A percentile compares a stretch with the other conserved stretches of the same genome.
Conservation (phyloP, 1,140 invertebrate species). For the Aphelenchoides besseyi region DNA sequence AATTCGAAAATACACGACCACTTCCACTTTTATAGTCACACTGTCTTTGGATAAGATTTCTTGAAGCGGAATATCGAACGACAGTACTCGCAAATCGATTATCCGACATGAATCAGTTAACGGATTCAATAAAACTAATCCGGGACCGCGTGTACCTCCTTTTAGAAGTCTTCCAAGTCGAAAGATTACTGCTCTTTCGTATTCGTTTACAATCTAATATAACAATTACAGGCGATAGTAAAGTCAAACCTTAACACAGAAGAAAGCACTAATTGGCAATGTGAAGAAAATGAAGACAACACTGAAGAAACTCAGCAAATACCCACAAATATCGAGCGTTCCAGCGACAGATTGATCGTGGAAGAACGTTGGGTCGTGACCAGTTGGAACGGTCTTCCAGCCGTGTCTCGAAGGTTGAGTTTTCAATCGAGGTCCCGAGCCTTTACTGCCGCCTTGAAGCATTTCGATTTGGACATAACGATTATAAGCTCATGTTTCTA, state of each 20-base stretch:
- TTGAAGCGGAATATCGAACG: slow-evolving; percentile 88
- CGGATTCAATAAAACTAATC: slow-evolving; percentile 79
- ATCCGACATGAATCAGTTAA: slow-evolving; percentile 79
- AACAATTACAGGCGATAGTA: neutral
- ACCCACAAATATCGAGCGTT: slow-evolving; percentile 66
- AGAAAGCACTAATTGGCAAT: slow-evolving; percentile 85
- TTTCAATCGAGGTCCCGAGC: neutral
- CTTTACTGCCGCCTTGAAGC: too few species aligned
- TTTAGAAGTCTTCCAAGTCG: slow-evolving; percentile 66
- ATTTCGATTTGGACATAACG: too few species aligned
- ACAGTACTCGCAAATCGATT: slow-evolving; percentile 65
- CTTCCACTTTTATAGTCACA: slow-evolving; percentile 71
- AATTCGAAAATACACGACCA: slow-evolving; percentile 53
- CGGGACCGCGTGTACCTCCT: slow-evolving; percentile 66
- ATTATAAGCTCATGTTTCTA: too few species aligned
- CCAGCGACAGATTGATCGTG: neutral
- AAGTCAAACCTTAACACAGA: slow-evolving; percentile 43
- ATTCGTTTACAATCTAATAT: slow-evolving; percentile 55
- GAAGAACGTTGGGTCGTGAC: slow-evolving; percentile 2
- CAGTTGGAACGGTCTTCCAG: slow-evolving; percentile 6
- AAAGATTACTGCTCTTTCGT: slow-evolving; percentile 67
- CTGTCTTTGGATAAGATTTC: slow-evolving; percentile 86
- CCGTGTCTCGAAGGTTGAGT: slow-evolving; percentile 23
- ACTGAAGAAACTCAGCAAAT: slow-evolving; percentile 77
- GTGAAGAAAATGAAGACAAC: slow-evolving; percentile 80